phyloP scores from a whole-genome alignment of 2,797 vertebrate genomes.

The Melanogrammus aeglefinus region DNA sequence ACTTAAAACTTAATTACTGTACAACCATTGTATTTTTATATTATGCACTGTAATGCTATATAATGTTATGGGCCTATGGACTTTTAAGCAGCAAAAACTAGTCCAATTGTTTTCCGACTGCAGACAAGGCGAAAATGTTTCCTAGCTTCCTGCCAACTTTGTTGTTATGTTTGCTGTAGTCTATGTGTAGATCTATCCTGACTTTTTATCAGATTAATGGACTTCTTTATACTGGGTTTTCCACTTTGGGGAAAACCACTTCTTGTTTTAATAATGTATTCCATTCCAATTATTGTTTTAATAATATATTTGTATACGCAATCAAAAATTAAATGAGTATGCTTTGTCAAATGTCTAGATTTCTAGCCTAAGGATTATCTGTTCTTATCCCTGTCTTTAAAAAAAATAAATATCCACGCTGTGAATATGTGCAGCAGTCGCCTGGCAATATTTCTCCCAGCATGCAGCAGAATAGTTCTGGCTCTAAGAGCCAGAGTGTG shows the following conservation, averaged over 20 bases:
- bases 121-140: not conserved
- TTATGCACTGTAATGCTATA: not conserved
- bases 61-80: too few relatives aligned
- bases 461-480: constrained; percentile 38
- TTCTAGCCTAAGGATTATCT: not conserved
- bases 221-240: not conserved
- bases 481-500: not conserved
- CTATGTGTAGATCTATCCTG: not conserved
- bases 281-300: not conserved
- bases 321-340: not conserved
- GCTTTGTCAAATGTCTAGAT: not conserved
- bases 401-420: constrained; percentile 52
- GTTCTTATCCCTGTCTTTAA: not conserved
- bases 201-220: not conserved
- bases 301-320: not conserved
- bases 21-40: not conserved
- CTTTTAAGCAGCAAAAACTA: not conserved
- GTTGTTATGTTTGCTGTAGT: not conserved
- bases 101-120: not conserved
- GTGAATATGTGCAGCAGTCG: constrained; percentile 32
- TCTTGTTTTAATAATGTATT: not conserved
- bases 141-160: not conserved
- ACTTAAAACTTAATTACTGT: not conserved
- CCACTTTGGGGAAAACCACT: not conserved
- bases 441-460: constrained; percentile 56